Evolutionary conservation across 2,888 invertebrate genomes (phyloP).

Genomic region (Drosophila putrida): DNA sequence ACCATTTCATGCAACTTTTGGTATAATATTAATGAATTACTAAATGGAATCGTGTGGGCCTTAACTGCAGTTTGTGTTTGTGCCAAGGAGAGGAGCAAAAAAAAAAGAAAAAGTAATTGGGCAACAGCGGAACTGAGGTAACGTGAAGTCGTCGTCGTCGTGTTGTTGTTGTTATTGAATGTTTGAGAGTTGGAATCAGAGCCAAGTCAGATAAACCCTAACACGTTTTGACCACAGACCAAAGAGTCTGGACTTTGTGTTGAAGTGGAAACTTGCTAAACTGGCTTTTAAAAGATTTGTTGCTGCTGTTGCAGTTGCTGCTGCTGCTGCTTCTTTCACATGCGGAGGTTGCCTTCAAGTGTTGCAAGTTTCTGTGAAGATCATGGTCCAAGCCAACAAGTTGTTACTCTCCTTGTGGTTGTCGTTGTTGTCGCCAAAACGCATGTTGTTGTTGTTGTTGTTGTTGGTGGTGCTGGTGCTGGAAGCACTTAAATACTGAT

Average conservation of each 20-base stretch:
- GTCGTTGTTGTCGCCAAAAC: conserved; percentile 75
- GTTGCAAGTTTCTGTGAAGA: conserved; percentile 78
- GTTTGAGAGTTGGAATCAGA: conserved; percentile 25
- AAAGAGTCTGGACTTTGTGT: conserved; percentile 52
- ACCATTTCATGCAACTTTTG: conserved; percentile 42
- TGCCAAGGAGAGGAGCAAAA: conserved; percentile 6
- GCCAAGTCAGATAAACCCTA: conserved; percentile 53
- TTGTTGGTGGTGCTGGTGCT: conserved; percentile 40
- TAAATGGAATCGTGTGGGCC: conserved; percentile 30
- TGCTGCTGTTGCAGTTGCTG: conserved; percentile 14
- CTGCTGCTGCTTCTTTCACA: conserved; percentile 49
- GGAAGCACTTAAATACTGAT: conserved; percentile 76
- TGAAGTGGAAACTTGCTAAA: conserved; percentile 74
- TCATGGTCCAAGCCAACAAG: conserved; percentile 73
- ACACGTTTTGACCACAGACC: conserved; percentile 62
- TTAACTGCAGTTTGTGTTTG: conserved; percentile 35
- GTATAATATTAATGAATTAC: conserved; percentile 56
- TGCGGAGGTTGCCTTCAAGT: conserved; percentile 56
- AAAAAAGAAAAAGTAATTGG: conserved; percentile 35
- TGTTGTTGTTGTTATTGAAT: conserved; percentile 11
- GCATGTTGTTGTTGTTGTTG: conserved; percentile 60
- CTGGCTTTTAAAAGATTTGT: conserved; percentile 67
- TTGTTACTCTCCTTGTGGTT: conserved; percentile 52
- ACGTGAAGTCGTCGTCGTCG: neutral
- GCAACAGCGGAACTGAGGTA: conserved; percentile 19